Base-by-base conservation (phyloP, 2,113 vertebrate species). In the Aix galericulata region DNA sequence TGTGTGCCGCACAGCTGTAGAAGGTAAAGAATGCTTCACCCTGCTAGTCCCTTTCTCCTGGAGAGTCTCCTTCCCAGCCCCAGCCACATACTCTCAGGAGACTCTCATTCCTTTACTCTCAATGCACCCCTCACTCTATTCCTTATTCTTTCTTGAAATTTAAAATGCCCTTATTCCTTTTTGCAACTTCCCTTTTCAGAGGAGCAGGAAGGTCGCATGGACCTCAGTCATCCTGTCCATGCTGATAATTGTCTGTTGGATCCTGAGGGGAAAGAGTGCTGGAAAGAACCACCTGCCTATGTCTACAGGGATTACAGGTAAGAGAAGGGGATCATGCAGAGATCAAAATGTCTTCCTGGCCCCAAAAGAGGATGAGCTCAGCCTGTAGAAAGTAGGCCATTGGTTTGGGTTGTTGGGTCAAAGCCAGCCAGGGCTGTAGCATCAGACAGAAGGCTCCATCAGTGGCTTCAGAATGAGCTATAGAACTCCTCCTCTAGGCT, bases 231-330 rank as follows among this genome's bases (percentile, higher is more conserved):
- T 60, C 99, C 99, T 1, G 99, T 99, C 38, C 99, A 99, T 0
- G 99, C 99, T 55, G 99, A 99, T 97, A 99, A 99, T 96, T 99
- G 99, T 87, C 97, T 99, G 59, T 98, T 99, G 93, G 99, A 99
- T 95, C 98, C 99, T 0, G 99, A 99, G 55, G 99, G 98, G 0
- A 98, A 98, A 8, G 98, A 99, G 52, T 99, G 99, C 92, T 99
- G 99, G 99, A 98, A 86, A 88, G 99, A 99, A 58, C 98, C 98
- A 1, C 99, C 99, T 23, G 99, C 99, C 13, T 99, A 99, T 15
- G 98, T 98, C 59, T 99, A 99, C 97, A 98, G 99, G 93, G 99
- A 99, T 97, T 99, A 99, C 89, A 99, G 99, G 99, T 99, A 91
- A 80, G 90, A 88, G 6, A 72, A 53, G 23, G 48, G 31, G 46